Evolutionary conservation across 2,888 invertebrate species (phyloP).

Genomic region (Alcis repandata): DNA sequence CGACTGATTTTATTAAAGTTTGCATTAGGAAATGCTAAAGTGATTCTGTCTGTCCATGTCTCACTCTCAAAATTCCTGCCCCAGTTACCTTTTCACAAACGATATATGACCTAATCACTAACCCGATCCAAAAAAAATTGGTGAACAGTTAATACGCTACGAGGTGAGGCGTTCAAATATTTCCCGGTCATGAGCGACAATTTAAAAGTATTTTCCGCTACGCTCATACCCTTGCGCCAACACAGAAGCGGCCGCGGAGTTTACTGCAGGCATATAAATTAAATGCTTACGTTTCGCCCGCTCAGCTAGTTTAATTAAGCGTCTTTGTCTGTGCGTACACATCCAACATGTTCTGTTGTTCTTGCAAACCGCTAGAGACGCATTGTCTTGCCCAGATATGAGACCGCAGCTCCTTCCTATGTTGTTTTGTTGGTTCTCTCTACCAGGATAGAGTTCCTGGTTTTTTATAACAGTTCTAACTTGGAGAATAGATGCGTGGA

Average conservation of each 20-base stretch:
- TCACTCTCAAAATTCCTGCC: too few relatives aligned
- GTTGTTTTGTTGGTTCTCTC: constrained; percentile 8
- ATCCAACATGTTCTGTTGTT: constrained; percentile 76
- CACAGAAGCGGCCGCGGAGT: constrained; percentile 78
- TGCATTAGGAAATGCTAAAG: too few relatives aligned
- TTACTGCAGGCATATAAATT: constrained; percentile 86
- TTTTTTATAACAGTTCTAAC: too few relatives aligned
- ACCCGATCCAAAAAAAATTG: too few relatives aligned
- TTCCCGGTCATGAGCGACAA: not conserved
- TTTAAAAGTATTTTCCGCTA: constrained; percentile 47
- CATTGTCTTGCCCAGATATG: constrained; percentile 45
- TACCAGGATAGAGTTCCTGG: not conserved
- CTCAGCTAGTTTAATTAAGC: constrained; percentile 86
- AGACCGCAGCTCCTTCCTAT: constrained; percentile 31
- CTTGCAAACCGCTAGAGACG: constrained; percentile 64
- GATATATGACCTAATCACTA: too few relatives aligned
- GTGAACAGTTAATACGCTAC: too few relatives aligned
- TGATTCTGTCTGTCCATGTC: too few relatives aligned
- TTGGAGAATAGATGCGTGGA: too few relatives aligned
- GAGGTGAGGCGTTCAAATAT: not conserved
- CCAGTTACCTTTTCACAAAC: too few relatives aligned
- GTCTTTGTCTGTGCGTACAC: constrained; percentile 83
- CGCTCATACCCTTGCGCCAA: constrained; percentile 60
- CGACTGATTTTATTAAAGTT: too few relatives aligned
- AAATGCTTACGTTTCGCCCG: constrained; percentile 85